Base-by-base conservation (phyloP, 2,888 invertebrate species). In the Cylloceria caligata region DNA sequence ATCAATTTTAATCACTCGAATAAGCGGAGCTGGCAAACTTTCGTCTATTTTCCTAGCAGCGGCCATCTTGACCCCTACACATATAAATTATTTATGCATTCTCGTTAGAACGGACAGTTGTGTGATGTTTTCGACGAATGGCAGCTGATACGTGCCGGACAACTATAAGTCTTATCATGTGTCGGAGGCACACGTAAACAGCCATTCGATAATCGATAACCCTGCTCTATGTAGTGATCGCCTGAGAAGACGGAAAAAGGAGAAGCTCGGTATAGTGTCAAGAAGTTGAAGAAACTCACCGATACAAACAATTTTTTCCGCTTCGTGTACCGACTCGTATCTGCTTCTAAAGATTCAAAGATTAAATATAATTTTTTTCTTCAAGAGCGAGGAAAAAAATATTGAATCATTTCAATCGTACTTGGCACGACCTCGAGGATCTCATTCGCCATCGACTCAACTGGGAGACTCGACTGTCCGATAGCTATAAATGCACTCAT, bases 401-500 rank as follows among this genome's bases (percentile, higher is more conserved):
- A 27, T n/a, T n/a, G n/a, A 13, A 52, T 13, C 0, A 30, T 62
- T 62, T 39, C 3, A 19, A 19, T 11, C 19, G 0, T 9, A 19
- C 19, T 62, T 62, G 36, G 36, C 60, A 36, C 60, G 34, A 34
- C 21, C 13, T 34, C 60, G 60, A 16, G 34, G 7, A 34, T 34
- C 36, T 36, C 19, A 34, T 36, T 36, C 60, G 60, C 34, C 16
- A 60, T 62, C 60, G 60, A n/a, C n/a, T 57, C n/a, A n/a, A 13
- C n/a, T 9, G 7, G 16, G 16, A 57, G 16, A n/a, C 27, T 27
- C 34, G 34, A 57, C 57, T 30, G 30, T 30, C 57, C 57, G 57
- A 57, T 57, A 57, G 57, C 57, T 57, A 57, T 57, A 57, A 57
- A 57, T 57, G 62, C 62, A 9, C 39, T 36, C 36, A 57, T 36